Evolutionary conservation across 1,140 invertebrate genomes (phyloP), one percentile per base, ranked within the genome.

Genomic region (Cardiocondyla obscurior): DNA sequence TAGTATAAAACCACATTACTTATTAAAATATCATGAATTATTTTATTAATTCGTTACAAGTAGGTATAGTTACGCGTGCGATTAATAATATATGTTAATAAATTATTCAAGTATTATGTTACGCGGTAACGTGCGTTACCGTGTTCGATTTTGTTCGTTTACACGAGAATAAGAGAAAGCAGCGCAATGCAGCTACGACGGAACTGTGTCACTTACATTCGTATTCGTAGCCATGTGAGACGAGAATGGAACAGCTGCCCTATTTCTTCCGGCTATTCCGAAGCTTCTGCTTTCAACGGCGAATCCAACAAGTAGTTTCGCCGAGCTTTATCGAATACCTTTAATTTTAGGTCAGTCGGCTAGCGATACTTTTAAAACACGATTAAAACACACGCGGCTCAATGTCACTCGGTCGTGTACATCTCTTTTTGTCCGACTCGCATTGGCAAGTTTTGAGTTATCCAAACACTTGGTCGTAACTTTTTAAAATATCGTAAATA

Each of bases 231-330:
- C 62, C 74, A 69, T 79, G 74, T 69, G 62, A 79, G 62, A 79
- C 62, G 62, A 69, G 62, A 79, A 79, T 79, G 74, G 62, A 79
- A 79, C 62, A n/a, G 33, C 33, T 67, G 74, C 7, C 74, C 74
- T 79, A 79, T 79, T 79, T 79, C 64, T 79, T 67, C 62, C 42
- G 46, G 39, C 62, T 39, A 36, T 76, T 64, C 58, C 42, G 62
- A 5, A 53, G 46, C 22, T 55, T 67, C 22, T 28, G 46, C 22
- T 8, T 69, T 69, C 33, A 42, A 67, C 46, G 33, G 53, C n/a
- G 62, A 79, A 79, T 69, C 25, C 74, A 79, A 79, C 74, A 79
- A 79, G 62, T 79, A 79, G 62, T 42, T 69, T 79, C n/a, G 16
- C 16, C 44, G 44, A 36, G 57, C 46, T 67, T 65, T 46, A 77